These are phyloP conservation scores for Stenurella melanura DNA, from an alignment of 2,888 invertebrate species.

Conservation along the genomic window DNA sequence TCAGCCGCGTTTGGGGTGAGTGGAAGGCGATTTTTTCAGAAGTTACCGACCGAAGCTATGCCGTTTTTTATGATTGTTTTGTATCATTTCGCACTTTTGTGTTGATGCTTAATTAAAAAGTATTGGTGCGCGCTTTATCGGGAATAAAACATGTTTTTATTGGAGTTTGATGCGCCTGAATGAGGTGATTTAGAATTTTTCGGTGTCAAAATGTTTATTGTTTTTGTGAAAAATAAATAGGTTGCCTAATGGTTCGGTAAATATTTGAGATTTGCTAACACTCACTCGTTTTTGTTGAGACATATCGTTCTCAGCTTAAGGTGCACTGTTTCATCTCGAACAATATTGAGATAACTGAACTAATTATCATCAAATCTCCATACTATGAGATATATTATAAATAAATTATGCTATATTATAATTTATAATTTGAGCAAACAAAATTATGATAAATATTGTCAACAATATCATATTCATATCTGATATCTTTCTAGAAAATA, in stretches of 20 bases:
- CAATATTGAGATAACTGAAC: conserved; percentile 64
- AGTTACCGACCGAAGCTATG: conserved; percentile 41
- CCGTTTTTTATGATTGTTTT: conserved; percentile 51
- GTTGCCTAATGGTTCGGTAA: conserved; percentile 26
- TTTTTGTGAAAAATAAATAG: conserved; percentile 11
- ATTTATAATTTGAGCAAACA: conserved; percentile 57
- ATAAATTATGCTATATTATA: conserved; percentile 56
- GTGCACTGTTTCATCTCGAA: conserved; percentile 59
- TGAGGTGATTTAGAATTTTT: conserved; percentile 13
- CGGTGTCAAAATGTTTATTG: conserved; percentile 17
- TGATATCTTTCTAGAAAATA: conserved; percentile 56
- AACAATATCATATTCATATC: conserved; percentile 56
- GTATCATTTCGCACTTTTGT: conserved; percentile 53
- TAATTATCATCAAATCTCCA: conserved; percentile 52
- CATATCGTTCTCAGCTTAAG: conserved; percentile 43
- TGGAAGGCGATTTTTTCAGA: conserved; percentile 51
- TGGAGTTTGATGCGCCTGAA: conserved; percentile 6
- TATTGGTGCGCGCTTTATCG: conserved; percentile 24
- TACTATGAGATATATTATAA: conserved; percentile 51
- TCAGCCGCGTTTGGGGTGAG: conserved; percentile 23
- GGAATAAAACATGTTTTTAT: neutral
- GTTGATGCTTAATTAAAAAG: conserved; percentile 49
- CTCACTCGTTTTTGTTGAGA: conserved; percentile 51
- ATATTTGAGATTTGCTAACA: conserved; percentile 34
- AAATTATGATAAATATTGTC: conserved; percentile 57